Conservation (phyloP, 2,113 vertebrate genomes). For the Perccottus glenii region DNA sequence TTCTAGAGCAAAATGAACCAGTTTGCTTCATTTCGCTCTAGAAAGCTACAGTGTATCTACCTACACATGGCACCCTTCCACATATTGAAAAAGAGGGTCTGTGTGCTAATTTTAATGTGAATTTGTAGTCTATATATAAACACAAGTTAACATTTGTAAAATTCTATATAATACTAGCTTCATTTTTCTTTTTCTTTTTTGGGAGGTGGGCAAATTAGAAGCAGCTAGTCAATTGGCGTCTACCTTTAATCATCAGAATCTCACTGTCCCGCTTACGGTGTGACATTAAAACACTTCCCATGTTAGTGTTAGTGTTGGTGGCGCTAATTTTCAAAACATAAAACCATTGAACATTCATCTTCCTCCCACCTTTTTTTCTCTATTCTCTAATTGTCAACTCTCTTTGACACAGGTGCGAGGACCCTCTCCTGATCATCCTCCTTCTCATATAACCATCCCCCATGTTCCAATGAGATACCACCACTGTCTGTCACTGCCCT, state of each 20-base stretch:
- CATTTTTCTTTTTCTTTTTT: too few relatives aligned
- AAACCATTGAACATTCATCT: not conserved
- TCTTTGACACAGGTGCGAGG: conserved; percentile 76
- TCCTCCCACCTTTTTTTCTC: not conserved
- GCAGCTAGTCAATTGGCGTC: too few relatives aligned
- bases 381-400: conserved; percentile 61
- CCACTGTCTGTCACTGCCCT: conserved; percentile 3
- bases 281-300: too few relatives aligned
- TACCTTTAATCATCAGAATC: too few relatives aligned
- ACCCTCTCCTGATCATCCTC: conserved; percentile 76
- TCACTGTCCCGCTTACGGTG: too few relatives aligned
- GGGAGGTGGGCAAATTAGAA: too few relatives aligned
- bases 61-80: conserved; percentile 26
- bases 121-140: not conserved
- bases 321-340: not conserved
- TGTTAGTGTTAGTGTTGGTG: too few relatives aligned
- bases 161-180: too few relatives aligned
- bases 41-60: conserved; percentile 12
- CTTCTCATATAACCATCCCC: conserved; percentile 70
- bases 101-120: too few relatives aligned
- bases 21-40: not conserved
- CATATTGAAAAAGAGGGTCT: not conserved
- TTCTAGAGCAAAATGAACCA: too few relatives aligned
- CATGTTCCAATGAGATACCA: conserved; percentile 2
- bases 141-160: too few relatives aligned